These are phyloP conservation scores for Falco rusticolus DNA, from an alignment of 2,797 vertebrate genomes.

Conservation along the genomic window DNA sequence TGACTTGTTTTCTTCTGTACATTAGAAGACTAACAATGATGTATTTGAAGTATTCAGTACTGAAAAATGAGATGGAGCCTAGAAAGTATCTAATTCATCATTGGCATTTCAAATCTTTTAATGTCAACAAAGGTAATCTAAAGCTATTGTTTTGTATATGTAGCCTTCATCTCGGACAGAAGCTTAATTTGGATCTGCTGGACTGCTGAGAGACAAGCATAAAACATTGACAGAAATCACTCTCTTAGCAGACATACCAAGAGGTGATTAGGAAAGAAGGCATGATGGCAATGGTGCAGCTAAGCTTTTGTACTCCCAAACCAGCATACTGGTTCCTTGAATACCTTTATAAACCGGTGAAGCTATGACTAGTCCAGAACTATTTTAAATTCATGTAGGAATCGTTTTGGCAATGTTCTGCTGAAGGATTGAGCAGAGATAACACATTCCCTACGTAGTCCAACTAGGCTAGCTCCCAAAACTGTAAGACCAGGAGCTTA, in stretches of 20 bases:
- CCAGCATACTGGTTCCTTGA: background rate
- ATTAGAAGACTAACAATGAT: background rate
- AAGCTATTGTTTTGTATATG: background rate
- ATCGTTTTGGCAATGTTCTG: background rate
- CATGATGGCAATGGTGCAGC: background rate
- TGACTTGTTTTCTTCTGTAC: background rate
- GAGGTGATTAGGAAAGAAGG: background rate
- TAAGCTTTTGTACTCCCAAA: background rate
- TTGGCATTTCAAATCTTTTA: background rate
- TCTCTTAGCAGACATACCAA: background rate
- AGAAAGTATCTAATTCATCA: background rate
- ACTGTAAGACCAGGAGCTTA: background rate
- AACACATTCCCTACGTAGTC: background rate
- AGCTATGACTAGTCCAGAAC: background rate
- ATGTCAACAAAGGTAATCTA: background rate
- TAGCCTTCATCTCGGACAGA: background rate
- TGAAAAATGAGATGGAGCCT: background rate
- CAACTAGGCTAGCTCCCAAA: background rate
- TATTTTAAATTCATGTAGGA: slow-evolving; percentile 7
- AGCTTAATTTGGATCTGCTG: background rate
- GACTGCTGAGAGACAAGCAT: background rate
- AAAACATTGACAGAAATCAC: background rate
- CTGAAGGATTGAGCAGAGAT: background rate
- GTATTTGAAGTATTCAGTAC: background rate
- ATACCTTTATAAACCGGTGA: background rate